A percentile compares a stretch with the other conserved stretches of the same genome.
phyloP scores from a whole-genome alignment of 2,888 invertebrate species.

The Imbricaverruca yamaguchii region DNA sequence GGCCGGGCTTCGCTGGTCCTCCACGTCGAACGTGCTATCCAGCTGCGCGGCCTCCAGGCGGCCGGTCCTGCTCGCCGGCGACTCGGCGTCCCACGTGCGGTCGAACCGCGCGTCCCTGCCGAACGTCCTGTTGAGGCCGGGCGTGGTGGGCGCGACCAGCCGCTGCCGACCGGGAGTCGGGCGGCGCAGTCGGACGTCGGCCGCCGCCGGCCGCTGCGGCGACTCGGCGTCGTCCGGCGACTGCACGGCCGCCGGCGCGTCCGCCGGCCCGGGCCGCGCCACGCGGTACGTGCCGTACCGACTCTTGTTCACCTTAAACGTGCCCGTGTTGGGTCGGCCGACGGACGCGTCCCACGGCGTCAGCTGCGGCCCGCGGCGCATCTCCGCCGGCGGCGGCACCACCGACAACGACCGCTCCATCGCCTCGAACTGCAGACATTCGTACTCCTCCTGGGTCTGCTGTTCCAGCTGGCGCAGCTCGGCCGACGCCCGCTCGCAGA shows the following conservation, averaged over 20 bases:
- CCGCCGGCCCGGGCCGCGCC: background rate
- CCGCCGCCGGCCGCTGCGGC: background rate
- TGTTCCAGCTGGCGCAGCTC: slow-evolving; percentile 12
- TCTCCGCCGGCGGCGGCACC: background rate
- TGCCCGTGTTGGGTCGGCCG: background rate
- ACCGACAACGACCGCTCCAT: background rate
- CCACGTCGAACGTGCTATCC: no score
- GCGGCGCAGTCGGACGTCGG: background rate
- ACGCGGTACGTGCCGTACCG: background rate
- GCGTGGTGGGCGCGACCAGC: background rate
- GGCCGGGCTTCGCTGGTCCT: no score
- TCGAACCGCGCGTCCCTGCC: background rate
- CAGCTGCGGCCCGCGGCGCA: slow-evolving; percentile 2
- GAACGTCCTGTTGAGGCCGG: background rate
- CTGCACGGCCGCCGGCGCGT: background rate
- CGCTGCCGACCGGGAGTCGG: background rate
- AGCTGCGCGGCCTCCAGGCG: no score
- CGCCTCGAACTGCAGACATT: slow-evolving; percentile 14
- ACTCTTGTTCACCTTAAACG: background rate
- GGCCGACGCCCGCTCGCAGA: slow-evolving; percentile 7
- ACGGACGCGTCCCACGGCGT: background rate
- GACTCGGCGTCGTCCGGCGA: background rate
- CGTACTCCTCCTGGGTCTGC: slow-evolving; percentile 17
- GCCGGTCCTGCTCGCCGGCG: no score
- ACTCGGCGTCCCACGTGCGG: no score